Evolutionary conservation across 37 sponge, comb jelly and placozoan species (phyloP).

Genomic region (Mnemiopsis leidyi): DNA sequence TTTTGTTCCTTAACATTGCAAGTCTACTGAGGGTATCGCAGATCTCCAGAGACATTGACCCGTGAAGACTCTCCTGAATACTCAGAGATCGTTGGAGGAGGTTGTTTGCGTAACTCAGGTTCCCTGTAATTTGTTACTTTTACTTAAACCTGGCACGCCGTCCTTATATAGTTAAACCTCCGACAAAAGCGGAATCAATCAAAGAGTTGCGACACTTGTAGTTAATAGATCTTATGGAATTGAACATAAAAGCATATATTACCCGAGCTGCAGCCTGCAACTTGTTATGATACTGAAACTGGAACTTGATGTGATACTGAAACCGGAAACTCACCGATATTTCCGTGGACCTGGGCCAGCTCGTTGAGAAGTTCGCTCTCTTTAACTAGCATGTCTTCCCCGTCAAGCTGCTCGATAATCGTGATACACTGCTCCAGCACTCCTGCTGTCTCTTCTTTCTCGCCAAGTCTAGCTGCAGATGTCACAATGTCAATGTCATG

Average conservation of each 20-base stretch:
- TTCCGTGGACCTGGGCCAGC: slow-evolving; percentile 59
- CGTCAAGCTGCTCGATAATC: slow-evolving; percentile 51
- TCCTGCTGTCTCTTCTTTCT: slow-evolving; percentile 59
- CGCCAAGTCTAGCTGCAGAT: slow-evolving; percentile 27
- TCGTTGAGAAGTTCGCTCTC: slow-evolving; percentile 61
- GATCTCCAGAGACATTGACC: slow-evolving; percentile 25
- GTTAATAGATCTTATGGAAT: too few relatives aligned
- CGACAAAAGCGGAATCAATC: too few relatives aligned
- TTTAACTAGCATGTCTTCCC: slow-evolving; percentile 41
- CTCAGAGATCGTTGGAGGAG: slow-evolving; percentile 47
- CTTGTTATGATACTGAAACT: too few relatives aligned
- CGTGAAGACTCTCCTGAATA: slow-evolving; percentile 44
- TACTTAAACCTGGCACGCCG: too few relatives aligned
- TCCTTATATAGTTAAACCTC: too few relatives aligned
- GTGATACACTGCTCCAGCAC: slow-evolving; percentile 51
- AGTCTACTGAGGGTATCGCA: slow-evolving; percentile 60
- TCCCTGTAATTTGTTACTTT: too few relatives aligned
- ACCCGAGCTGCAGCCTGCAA: too few relatives aligned
- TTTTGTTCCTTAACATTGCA: slow-evolving; percentile 63
- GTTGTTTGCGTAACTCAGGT: slow-evolving; percentile 39
- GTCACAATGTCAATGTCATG: not conserved
- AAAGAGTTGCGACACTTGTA: too few relatives aligned
- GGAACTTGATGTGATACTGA: too few relatives aligned
- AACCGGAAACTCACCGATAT: slow-evolving; percentile 49
- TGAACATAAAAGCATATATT: too few relatives aligned